Evolutionary conservation across 2,113 vertebrate genomes (phyloP).

Genomic region (Platichthys stellatus): DNA sequence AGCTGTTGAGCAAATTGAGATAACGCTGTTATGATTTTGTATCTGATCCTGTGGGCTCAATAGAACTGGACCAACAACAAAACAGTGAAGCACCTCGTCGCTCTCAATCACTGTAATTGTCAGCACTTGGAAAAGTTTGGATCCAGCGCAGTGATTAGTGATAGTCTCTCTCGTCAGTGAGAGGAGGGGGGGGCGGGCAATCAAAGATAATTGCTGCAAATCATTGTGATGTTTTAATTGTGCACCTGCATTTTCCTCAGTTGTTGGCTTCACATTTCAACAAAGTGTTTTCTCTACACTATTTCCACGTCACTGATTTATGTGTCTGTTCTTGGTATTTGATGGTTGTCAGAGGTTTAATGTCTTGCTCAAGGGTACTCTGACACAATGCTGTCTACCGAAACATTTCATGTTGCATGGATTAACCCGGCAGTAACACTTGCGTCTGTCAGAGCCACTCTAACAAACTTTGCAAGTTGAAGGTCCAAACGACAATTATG

Average conservation of each 20-base stretch:
- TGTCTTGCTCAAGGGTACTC: conserved; percentile 20
- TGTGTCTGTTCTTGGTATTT: conserved; percentile 2
- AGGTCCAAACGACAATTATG: background rate
- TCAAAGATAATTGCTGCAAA: conserved; percentile 79
- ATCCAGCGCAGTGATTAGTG: conserved; percentile 59
- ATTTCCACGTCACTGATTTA: conserved; percentile 14
- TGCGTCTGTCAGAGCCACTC: background rate
- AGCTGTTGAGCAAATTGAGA: background rate
- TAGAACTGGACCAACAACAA: conserved; percentile 22
- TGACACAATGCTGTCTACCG: background rate
- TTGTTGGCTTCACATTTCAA: conserved; percentile 22
- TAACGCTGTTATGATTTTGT: conserved; percentile 10
- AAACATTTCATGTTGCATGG: background rate
- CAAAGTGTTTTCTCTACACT: conserved; percentile 9
- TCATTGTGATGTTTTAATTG: conserved; percentile 70
- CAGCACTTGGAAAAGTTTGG: conserved; percentile 64
- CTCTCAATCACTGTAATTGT: conserved; percentile 66
- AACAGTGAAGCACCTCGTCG: conserved; percentile 12
- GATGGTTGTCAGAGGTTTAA: conserved; percentile 16
- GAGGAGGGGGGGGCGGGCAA: conserved; percentile 50
- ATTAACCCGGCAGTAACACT: background rate
- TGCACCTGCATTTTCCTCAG: conserved; percentile 67
- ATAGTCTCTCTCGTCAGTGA: conserved; percentile 55
- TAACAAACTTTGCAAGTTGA: conserved; percentile 1
- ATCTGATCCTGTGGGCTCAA: conserved; percentile 14